Percentiles rank a stretch among this genome's conserved stretches.
Conservation (phyloP, 2,113 vertebrate species). For the Danio rerio region GRCz12tu NC_133200.1:24641001-24641500, state of each 20-base stretch:
- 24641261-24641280: constrained; percentile 93
- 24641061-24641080: not conserved
- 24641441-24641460: too few relatives aligned
- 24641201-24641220: constrained; percentile 89
- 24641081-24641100: not conserved
- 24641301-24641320: not conserved
- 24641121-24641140: not conserved
- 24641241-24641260: constrained; percentile 94
- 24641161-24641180: constrained; percentile 84
- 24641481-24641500: too few relatives aligned
- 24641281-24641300: not conserved
- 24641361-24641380: too few relatives aligned
- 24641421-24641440: too few relatives aligned
- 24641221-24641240: constrained; percentile 86
- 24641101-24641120: not conserved
- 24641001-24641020: constrained; percentile 91
- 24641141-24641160: constrained; percentile 16
- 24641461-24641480: too few relatives aligned
- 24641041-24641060: constrained; percentile 90
- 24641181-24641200: constrained; percentile 91
- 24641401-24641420: too few relatives aligned
- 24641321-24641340: not conserved
- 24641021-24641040: constrained; percentile 94
- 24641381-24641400: too few relatives aligned
- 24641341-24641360: not conserved